These are phyloP conservation scores for Drosophila quinaria DNA, from an alignment of 2,888 invertebrate species.

Conservation along the genomic window DNA sequence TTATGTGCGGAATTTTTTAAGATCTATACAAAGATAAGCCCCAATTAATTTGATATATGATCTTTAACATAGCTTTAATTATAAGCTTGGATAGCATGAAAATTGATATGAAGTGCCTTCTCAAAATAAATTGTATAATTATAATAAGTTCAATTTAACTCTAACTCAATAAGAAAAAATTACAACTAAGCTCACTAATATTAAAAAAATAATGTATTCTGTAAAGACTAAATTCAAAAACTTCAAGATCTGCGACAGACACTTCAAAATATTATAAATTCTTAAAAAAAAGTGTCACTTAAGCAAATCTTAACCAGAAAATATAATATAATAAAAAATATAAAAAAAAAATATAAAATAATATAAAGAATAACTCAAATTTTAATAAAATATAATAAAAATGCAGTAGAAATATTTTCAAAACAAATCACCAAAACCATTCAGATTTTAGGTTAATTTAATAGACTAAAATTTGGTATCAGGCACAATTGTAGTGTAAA, in stretches of 20 bases:
- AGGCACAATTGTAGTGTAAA: not conserved
- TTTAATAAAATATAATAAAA: no score
- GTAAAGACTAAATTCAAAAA: not conserved
- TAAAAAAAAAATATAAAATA: no score
- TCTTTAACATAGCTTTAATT: not conserved
- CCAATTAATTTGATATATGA: constrained; percentile 3
- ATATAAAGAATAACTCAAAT: not conserved
- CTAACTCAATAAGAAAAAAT: not conserved
- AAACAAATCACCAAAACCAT: no score
- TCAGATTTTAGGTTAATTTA: no score
- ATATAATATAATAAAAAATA: no score
- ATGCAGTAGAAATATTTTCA: no score
- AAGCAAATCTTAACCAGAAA: no score
- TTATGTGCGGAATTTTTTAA: constrained; percentile 7
- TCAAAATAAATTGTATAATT: not conserved
- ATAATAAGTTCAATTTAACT: not conserved
- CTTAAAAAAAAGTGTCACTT: no score
- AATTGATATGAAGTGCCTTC: not conserved
- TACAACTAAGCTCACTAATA: not conserved
- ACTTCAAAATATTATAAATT: no score
- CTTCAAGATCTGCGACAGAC: not conserved
- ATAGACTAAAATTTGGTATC: not conserved
- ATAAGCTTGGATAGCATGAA: not conserved
- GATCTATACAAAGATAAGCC: constrained; percentile 6
- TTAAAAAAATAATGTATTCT: not conserved